Conservation (phyloP, 2,113 vertebrate species). For the Morone saxatilis region DNA sequence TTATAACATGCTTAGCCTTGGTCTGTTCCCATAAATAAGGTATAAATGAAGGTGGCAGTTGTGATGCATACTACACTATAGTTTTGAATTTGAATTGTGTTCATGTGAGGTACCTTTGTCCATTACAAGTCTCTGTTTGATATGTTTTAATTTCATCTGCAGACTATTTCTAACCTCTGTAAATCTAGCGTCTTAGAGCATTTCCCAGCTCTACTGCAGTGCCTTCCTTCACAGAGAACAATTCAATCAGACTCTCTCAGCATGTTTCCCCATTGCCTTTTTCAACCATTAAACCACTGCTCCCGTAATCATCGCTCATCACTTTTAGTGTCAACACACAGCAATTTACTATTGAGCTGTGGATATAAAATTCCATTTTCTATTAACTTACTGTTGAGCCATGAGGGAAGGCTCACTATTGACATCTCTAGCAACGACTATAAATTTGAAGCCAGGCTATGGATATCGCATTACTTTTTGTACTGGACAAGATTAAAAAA, state of each 20-base stretch:
- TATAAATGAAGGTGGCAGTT: not conserved
- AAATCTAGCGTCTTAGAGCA: not conserved
- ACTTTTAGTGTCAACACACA: slow-evolving; percentile 63
- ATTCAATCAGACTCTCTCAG: slow-evolving; percentile 46
- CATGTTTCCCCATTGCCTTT: slow-evolving; percentile 42
- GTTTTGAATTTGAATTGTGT: not conserved
- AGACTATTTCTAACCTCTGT: not conserved
- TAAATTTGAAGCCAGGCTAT: slow-evolving; percentile 27
- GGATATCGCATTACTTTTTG: slow-evolving; percentile 24
- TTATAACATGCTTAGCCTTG: not conserved
- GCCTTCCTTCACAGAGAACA: slow-evolving; percentile 5
- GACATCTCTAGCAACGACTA: slow-evolving; percentile 34
- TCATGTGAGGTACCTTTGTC: not conserved
- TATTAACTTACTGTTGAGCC: slow-evolving; percentile 47
- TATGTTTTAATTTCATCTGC: not conserved
- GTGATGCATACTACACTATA: not conserved
- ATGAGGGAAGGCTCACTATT: slow-evolving; percentile 28
- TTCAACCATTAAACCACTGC: slow-evolving; percentile 46
- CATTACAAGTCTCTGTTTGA: not conserved
- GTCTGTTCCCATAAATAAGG: not conserved
- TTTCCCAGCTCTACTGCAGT: not conserved
- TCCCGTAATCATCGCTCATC: slow-evolving; percentile 64
- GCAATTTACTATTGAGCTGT: slow-evolving; percentile 59
- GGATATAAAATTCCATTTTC: slow-evolving; percentile 60
- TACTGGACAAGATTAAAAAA: slow-evolving; percentile 17